Conservation (phyloP, 2,797 vertebrate species). For the Smutsia temminckii region DNA sequence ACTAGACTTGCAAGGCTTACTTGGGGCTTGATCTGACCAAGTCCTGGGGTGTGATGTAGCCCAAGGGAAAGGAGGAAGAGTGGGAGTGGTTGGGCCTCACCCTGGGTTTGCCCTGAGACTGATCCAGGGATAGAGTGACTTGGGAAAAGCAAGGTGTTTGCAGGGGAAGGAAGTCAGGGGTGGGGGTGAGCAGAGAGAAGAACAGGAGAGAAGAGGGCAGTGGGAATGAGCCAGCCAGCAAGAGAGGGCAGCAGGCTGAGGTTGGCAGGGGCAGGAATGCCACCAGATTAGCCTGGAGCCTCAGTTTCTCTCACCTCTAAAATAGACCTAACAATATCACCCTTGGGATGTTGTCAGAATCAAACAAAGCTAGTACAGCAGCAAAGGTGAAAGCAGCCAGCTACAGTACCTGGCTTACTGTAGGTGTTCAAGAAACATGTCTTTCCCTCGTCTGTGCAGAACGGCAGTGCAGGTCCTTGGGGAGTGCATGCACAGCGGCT, state of each 20-base stretch:
- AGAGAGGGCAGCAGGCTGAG: background rate
- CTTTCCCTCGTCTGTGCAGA: background rate
- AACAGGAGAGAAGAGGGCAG: background rate
- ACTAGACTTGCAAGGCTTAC: background rate
- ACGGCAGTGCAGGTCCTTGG: background rate
- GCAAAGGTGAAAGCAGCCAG: background rate
- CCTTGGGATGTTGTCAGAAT: background rate
- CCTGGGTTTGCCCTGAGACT: background rate
- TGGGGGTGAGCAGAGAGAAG: background rate
- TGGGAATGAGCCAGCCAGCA: background rate
- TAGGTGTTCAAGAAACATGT: background rate
- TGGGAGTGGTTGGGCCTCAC: background rate
- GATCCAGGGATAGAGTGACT: background rate
- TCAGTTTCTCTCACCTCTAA: background rate
- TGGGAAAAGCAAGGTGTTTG: constrained; percentile 8
- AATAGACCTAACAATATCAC: background rate
- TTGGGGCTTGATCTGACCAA: background rate
- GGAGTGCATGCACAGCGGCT: background rate
- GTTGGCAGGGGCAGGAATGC: background rate
- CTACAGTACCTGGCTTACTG: background rate
- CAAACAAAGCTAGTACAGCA: background rate
- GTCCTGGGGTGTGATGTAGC: background rate
- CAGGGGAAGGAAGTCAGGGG: background rate
- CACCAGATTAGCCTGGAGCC: background rate
- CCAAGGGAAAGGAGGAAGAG: background rate